Evolutionary conservation across 2,797 vertebrate genomes (phyloP), one percentile per base, ranked within the genome.

Genomic region (Lepus oiostolus): DNA sequence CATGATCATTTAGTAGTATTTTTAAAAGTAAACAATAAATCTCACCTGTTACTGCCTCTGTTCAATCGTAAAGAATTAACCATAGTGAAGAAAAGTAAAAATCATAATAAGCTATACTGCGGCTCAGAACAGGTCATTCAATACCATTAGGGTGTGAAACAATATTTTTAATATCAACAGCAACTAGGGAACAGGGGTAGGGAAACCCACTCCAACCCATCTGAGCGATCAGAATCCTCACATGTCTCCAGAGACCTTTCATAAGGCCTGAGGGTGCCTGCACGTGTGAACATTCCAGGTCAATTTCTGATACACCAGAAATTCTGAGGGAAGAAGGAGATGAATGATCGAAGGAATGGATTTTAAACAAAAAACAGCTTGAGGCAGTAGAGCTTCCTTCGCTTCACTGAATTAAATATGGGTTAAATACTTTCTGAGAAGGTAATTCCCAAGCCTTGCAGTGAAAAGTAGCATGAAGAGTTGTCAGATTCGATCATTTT

Each of bases 401-500:
- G 21, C 47, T 88, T 93, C 17, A 54, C 30, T 67, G 17, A 14
- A 80, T 71, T 52, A 76, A 74, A 67, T 74, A 62, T 4, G 17
- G 30, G 32, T 68, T 67, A 75, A 92, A 94, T 71, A 67, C 10
- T 35, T 60, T 90, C 82, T 92, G 77, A 72, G 50, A 85, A 84
- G 35, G 54, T 90, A 83, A 90, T 70, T 63, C 85, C 12, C 50
- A 88, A 35, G 74, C 12, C 70, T 91, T 79, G 32, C 50, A 68
- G 22, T 82, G 30, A 71, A 89, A 85, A 81, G 28, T 54, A 84
- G 3, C 26, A 58, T 88, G 35, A 97, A 72, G 22, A 70, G 7
- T 75, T 84, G 86, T 77, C 67, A 54, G 12, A 16, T 83, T 92
- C 74, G n/a, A 84, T 95, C 62, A 70, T 84, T 82, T 96, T 67